Evolutionary conservation across 2,113 vertebrate genomes (phyloP).

Genomic region (Tamias sibiricus): DNA sequence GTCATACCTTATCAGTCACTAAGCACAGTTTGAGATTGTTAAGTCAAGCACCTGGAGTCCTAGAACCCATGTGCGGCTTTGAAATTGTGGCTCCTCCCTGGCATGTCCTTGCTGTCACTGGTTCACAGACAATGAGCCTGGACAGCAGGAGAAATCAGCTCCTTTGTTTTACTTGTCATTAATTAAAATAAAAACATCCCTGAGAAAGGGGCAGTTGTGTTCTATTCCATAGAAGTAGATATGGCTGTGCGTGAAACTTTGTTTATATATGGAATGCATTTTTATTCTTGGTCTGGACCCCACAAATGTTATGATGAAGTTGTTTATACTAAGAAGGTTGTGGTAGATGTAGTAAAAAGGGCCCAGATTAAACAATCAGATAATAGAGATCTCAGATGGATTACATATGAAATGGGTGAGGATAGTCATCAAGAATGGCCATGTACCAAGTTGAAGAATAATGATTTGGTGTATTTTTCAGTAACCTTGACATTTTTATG

Average conservation of each 20-base stretch:
- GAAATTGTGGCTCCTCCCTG: neutral
- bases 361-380: accelerated
- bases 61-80: accelerated
- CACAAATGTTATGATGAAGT: neutral
- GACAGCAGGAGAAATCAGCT: neutral
- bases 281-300: neutral
- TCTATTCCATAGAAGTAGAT: neutral
- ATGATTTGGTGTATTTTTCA: neutral
- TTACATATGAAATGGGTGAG: accelerated
- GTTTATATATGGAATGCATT: neutral
- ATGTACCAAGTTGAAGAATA: no score
- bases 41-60: neutral
- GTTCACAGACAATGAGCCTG: accelerated
- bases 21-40: neutral
- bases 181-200: neutral
- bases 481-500: neutral
- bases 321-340: neutral
- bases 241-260: neutral
- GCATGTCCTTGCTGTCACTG: neutral
- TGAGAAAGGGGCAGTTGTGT: neutral
- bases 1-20: neutral
- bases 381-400: accelerated
- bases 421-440: neutral
- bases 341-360: neutral
- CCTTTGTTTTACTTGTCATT: neutral